phyloP scores from a whole-genome alignment of 2,113 vertebrate species.

The Megaceryle maxima region DNA sequence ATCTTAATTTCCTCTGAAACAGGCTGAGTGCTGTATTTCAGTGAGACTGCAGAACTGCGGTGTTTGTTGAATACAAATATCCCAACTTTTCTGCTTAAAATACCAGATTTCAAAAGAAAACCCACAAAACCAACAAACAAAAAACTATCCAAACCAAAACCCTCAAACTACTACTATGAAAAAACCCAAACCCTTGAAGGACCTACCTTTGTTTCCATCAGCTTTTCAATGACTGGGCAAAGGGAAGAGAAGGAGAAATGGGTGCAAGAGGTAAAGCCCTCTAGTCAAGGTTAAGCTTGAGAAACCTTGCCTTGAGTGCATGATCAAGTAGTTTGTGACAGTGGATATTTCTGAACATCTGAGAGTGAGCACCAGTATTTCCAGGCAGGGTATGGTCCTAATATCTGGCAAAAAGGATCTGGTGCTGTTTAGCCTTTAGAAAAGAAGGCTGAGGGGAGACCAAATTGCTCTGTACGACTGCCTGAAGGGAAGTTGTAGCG shows the following conservation, averaged over 20 bases:
- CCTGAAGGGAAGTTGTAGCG: too few relatives aligned
- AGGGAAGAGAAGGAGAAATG: neutral
- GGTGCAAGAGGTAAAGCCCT: neutral
- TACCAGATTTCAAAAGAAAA: neutral
- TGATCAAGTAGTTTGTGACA: neutral
- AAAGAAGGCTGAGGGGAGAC: too few relatives aligned
- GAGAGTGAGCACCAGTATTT: neutral
- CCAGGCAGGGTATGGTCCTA: neutral
- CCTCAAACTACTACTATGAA: neutral
- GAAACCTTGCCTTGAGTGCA: neutral
- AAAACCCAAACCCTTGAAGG: neutral
- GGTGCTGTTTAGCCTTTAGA: too few relatives aligned
- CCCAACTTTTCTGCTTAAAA: neutral
- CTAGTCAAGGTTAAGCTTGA: neutral
- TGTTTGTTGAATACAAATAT: neutral
- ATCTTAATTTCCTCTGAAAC: neutral
- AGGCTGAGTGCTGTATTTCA: neutral
- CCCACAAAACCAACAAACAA: neutral
- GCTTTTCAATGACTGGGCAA: neutral
- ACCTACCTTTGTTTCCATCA: neutral
- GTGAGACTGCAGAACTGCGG: neutral
- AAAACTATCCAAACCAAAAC: neutral
- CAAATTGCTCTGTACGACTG: too few relatives aligned
- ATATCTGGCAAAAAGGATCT: too few relatives aligned
- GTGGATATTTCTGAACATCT: neutral